Base-by-base conservation (phyloP, 2,888 invertebrate genomes). In the Drosophila stalkeri region DNA sequence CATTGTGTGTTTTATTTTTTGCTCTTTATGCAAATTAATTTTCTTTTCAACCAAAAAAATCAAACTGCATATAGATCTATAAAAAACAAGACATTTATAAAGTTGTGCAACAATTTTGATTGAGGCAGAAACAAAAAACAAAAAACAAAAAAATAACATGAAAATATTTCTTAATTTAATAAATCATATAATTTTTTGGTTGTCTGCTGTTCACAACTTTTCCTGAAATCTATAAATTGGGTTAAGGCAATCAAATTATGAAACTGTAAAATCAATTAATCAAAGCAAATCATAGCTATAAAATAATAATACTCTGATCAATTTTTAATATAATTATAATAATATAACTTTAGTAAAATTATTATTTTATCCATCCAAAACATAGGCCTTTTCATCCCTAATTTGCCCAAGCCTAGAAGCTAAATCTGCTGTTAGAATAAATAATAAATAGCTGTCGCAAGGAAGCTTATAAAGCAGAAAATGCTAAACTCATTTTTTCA, bases 1-100 rank as follows among this genome's bases (percentile, higher is more conserved):
- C 64, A 64, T 46, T 59, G 57, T 70, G 33, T 59, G 49, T 66
- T 20, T 79, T 62, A 63, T 63, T 72, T 72, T 68, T 67, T 68
- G 64, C 67, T 65, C 73, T 80, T 86, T 84, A 89, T 86, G 86
- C 90, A 86, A 86, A 89, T 83, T 81, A 81, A 89, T 90, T 86
- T 88, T 78, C 60, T 67, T 81, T 76, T 33, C 37, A 57, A 66
- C 46, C 7, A 6, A 39, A 20, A 41, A 16, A 37, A 2, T 0
- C 1, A n/a, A 20, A 33, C 4, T 27, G 46, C 23, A 46, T 23
- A 16, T 8, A 23, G 35, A 54, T 54, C 16, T 37, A 16, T 35
- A 18, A 8, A 37, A 16, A 20, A 14, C 12, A 4, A 54, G 4
- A 37, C 5, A 37, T 54, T 54, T 37, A 54, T 52, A 52, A 16